These are phyloP conservation scores for Heliconius hermathena DNA, from an alignment of 1,140 invertebrate genomes.

Conservation along the genomic window DNA sequence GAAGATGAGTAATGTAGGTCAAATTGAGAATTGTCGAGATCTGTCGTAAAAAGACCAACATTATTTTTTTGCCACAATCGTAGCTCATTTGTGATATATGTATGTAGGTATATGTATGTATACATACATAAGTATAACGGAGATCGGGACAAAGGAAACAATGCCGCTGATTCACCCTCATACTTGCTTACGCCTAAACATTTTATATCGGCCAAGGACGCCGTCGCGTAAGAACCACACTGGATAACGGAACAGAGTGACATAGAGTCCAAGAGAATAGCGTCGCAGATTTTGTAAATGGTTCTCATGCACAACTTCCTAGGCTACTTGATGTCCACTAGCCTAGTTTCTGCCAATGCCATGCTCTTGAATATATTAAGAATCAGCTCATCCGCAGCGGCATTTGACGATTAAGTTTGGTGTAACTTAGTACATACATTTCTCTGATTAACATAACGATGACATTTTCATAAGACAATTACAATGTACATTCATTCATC, in stretches of 20 bases:
- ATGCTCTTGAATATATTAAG: conserved; percentile 33
- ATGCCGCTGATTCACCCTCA: conserved; percentile 55
- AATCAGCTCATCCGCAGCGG: conserved; percentile 3
- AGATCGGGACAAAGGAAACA: conserved; percentile 61
- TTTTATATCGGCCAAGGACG: conserved; percentile 72
- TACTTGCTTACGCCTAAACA: conserved; percentile 58
- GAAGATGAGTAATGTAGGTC: conserved; percentile 37
- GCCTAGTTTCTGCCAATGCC: conserved; percentile 42
- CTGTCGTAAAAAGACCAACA: conserved; percentile 35
- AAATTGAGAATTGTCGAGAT: conserved; percentile 36
- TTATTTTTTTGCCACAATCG: conserved; percentile 39
- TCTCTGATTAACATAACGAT: too few species aligned
- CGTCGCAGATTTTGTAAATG: conserved; percentile 30
- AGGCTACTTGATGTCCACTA: conserved; percentile 35
- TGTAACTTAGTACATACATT: too few species aligned
- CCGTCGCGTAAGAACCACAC: conserved; percentile 24
- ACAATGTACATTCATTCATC: too few species aligned
- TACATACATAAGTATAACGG: conserved; percentile 11
- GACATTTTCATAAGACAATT: too few species aligned
- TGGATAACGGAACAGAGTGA: conserved; percentile 13
- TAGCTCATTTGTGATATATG: conserved; percentile 49
- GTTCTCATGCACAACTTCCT: conserved; percentile 23
- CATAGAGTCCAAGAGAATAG: conserved; percentile 27
- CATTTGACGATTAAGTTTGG: not conserved
- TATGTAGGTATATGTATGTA: conserved; percentile 26